A percentile compares a stretch with the other conserved stretches of the same genome.
Evolutionary conservation across 2,797 vertebrate species (phyloP).

Genomic region (Cetoscarus ocellatus): DNA sequence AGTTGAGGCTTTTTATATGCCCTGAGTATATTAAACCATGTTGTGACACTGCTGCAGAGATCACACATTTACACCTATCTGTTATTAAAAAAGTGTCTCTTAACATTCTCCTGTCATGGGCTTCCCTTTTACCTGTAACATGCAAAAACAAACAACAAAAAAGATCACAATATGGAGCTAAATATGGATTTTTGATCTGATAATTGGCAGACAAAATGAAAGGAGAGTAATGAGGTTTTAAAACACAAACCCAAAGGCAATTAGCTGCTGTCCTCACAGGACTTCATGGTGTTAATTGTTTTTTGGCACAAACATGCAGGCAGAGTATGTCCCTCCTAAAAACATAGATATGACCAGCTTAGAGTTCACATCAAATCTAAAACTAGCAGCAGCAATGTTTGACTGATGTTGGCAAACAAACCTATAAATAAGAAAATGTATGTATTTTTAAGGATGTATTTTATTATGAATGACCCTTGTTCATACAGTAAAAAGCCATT

Average conservation of each 20-base stretch:
- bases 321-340: constrained; percentile 6
- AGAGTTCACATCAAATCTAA: not conserved
- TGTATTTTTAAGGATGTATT: too few relatives aligned
- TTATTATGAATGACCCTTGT: too few relatives aligned
- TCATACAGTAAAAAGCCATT: too few relatives aligned
- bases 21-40: constrained; percentile 9
- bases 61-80: constrained; percentile 4
- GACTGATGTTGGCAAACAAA: not conserved
- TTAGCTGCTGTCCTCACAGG: constrained; percentile 30
- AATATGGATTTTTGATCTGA: constrained; percentile 43
- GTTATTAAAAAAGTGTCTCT: constrained; percentile 18
- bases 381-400: not conserved
- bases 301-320: constrained; percentile 15
- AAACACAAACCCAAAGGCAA: constrained; percentile 41
- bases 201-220: constrained; percentile 43
- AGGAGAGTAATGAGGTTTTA: constrained; percentile 53
- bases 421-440: not conserved
- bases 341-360: not conserved
- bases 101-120: not conserved
- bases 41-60: constrained; percentile 12
- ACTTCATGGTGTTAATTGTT: constrained; percentile 16
- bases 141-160: constrained; percentile 28
- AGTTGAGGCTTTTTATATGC: constrained; percentile 12
- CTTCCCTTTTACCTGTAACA: constrained; percentile 3
- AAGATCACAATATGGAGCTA: constrained; percentile 12